phyloP scores from a whole-genome alignment of 2,797 vertebrate species.

The Acanthopagrus latus region DNA sequence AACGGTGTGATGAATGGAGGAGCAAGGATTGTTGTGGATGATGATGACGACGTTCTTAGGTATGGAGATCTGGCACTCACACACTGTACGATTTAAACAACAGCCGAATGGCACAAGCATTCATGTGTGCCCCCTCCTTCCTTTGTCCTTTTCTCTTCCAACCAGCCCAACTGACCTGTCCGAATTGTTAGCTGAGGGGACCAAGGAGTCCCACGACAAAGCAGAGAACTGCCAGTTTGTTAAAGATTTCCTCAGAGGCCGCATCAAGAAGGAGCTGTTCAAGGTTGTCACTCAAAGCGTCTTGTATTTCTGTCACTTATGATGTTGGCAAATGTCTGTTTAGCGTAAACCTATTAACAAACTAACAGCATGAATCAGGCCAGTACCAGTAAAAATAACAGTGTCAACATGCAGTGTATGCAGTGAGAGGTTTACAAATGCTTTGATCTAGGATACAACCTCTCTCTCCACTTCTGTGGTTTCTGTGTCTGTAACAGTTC shows the following conservation, averaged over 20 bases:
- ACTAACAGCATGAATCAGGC: not conserved
- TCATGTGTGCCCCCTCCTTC: not conserved
- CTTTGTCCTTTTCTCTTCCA: not conserved
- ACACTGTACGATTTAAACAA: not conserved
- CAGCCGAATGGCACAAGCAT: not conserved
- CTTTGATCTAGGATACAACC: not conserved
- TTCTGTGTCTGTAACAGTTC: not conserved
- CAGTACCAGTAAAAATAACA: not conserved
- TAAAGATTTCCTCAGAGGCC: constrained; percentile 91
- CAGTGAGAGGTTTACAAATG: not conserved
- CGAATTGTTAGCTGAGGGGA: constrained; percentile 90
- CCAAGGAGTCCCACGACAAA: constrained; percentile 89
- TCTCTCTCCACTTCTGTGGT: not conserved
- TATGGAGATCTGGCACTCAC: constrained; percentile 19
- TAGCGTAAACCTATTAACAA: not conserved
- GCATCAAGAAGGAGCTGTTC: constrained; percentile 89
- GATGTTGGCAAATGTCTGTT: not conserved
- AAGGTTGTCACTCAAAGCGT: constrained; percentile 82
- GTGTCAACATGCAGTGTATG: no score
- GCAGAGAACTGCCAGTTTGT: constrained; percentile 92
- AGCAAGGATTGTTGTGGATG: constrained; percentile 27
- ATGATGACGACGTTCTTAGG: constrained; percentile 62
- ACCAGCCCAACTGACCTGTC: constrained; percentile 88
- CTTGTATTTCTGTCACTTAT: not conserved
- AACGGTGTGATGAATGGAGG: constrained; percentile 28